Percentiles rank a stretch among this genome's conserved stretches.
Conservation (phyloP, 2,797 vertebrate species). For the Sebastes aleutianus region DNA sequence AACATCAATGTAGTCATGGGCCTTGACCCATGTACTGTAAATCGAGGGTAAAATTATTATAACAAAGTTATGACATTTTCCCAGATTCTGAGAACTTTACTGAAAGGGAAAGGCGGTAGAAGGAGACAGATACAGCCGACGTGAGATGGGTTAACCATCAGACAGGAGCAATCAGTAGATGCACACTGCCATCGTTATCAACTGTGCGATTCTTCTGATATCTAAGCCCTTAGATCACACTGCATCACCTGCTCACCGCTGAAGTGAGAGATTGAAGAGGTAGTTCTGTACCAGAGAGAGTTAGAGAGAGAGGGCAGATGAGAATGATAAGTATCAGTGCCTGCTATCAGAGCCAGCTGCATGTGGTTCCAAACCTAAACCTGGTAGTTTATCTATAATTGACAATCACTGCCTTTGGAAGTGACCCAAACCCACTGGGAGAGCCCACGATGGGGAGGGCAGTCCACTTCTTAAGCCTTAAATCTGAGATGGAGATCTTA, state of each 20-base stretch:
- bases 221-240: constrained; percentile 20
- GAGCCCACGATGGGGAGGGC: neutral
- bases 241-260: constrained; percentile 37
- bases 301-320: constrained; percentile 40
- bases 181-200: constrained; percentile 24
- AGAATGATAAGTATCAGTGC: constrained; percentile 51
- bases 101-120: neutral
- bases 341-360: constrained; percentile 46
- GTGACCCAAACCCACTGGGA: constrained; percentile 42
- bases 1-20: neutral
- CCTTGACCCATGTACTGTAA: neutral
- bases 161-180: constrained; percentile 44
- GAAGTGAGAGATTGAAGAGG: constrained; percentile 60
- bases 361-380: constrained; percentile 53
- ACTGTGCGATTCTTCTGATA: constrained; percentile 28
- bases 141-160: constrained; percentile 20
- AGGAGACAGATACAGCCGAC: neutral
- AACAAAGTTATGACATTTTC: neutral
- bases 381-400: constrained; percentile 70
- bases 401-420: constrained; percentile 53
- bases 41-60: neutral
- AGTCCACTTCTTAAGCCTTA: constrained; percentile 15
- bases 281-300: constrained; percentile 40
- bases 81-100: neutral
- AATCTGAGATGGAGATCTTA: constrained; percentile 27